Evolutionary conservation across 30 jellyfish, hydroid and myxozoan genomes (phyloP), one percentile per base, ranked within the genome.

Genomic region (Pseudorhiza aurosa): DNA sequence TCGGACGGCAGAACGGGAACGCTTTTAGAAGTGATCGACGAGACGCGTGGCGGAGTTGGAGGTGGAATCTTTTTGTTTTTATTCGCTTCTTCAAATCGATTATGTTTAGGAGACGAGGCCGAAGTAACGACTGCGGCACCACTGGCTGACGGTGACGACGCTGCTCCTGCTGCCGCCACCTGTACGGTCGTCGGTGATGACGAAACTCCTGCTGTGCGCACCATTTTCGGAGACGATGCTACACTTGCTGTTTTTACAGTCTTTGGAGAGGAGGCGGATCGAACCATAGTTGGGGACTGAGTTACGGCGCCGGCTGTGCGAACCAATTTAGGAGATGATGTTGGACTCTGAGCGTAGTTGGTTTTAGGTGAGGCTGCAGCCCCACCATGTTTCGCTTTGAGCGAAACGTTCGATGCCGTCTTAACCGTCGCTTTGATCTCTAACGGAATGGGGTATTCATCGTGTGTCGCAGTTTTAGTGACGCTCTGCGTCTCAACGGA

Each of bases 1-100:
- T 80, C 91, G 1, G 91, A 64, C 31, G 84, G 75, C 43, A 80
- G 42, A 2, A 84, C 95, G 2, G 93, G 96, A 2, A 67, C 88
- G 43, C 96, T 87, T 67, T 65, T 76, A 1, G 88, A 59, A 8
- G 96, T 62, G 3, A 87, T 87, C 2, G 96, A 87, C 0, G 96
- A 75, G 4, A 77, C 86, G 31, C 99, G 89, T 9, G 99, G 99
- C 7, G 99, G 99, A 8, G 99, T 96, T 18, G 99, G 99, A 0
- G 99, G 97, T 31, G 96, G 96, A 0, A 81, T 64, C 46, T 75
- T 81, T 43, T 83, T 90, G 50, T 39, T 77, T 35, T 84, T 62
- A 21, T 68, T 70, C 8, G 58, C 42, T 1, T 26, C 58, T 26
- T 58, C 77, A 9, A 15, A 49, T 28, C 33, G n/a, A 22, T 1